These are phyloP conservation scores for Andrena trimmerana DNA, from an alignment of 2,888 invertebrate species.

Conservation along the genomic window DNA sequence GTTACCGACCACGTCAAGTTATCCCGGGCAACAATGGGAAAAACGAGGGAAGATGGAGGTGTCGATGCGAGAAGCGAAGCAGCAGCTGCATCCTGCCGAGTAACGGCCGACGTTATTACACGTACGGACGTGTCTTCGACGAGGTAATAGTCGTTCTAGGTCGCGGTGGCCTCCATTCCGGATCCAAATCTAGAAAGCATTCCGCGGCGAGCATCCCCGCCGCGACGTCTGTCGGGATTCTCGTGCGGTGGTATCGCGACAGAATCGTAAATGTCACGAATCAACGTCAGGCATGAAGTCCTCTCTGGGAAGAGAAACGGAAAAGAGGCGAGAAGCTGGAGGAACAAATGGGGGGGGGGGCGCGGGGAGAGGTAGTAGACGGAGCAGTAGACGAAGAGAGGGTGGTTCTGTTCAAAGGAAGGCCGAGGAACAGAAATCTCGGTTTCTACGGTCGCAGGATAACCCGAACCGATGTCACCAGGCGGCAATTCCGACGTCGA, in stretches of 20 bases:
- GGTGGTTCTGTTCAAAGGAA: background rate
- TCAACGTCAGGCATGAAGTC: constrained; percentile 42
- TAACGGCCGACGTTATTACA: constrained; percentile 51
- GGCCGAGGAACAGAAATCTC: constrained; percentile 35
- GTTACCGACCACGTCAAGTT: constrained; percentile 21
- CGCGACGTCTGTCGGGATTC: constrained; percentile 5
- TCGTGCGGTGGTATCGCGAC: constrained; percentile 36
- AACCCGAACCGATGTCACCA: constrained; percentile 17
- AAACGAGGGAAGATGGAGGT: constrained; percentile 13
- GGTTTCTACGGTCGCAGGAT: constrained; percentile 30
- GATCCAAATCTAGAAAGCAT: constrained; percentile 38
- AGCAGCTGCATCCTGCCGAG: constrained; percentile 36
- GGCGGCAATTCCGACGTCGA: constrained; percentile 40
- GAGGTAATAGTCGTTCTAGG: constrained; percentile 36
- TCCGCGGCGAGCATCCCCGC: constrained; percentile 6
- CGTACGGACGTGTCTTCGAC: constrained; percentile 39
- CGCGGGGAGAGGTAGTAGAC: background rate
- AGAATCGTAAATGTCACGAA: constrained; percentile 52
- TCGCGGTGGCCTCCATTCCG: constrained; percentile 18
- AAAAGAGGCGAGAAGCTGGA: background rate
- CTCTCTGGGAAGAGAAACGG: background rate
- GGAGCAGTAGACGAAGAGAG: constrained; percentile 29
- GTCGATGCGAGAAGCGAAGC: constrained; percentile 18
- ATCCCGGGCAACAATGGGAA: constrained; percentile 23
- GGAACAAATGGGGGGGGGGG: background rate